These are phyloP conservation scores for Leptura quadrifasciata DNA, from an alignment of 2,888 invertebrate genomes.

Conservation along the genomic window DNA sequence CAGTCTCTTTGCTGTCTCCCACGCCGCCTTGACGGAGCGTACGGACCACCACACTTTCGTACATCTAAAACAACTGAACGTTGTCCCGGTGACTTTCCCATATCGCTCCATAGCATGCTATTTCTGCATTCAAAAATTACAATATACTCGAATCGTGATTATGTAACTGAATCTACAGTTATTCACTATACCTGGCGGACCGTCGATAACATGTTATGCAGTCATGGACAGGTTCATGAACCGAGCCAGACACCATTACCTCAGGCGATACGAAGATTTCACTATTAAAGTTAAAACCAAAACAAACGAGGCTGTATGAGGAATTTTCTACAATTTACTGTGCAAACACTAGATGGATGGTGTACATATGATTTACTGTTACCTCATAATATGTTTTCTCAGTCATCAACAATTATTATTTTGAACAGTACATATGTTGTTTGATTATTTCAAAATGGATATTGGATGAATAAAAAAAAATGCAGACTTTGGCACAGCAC, in stretches of 20 bases:
- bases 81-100: conserved; percentile 56
- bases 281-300: conserved; percentile 28
- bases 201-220: conserved; percentile 57
- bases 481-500: too few species aligned
- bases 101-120: conserved; percentile 44
- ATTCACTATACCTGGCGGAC: conserved; percentile 58
- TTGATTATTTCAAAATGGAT: background rate
- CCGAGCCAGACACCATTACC: conserved; percentile 37
- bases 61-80: conserved; percentile 34
- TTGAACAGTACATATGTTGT: background rate
- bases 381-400: background rate
- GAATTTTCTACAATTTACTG: conserved; percentile 24
- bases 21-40: conserved; percentile 60
- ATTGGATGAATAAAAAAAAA: background rate
- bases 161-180: conserved; percentile 70
- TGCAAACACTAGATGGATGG: conserved; percentile 13
- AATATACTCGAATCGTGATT: conserved; percentile 67
- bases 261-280: conserved; percentile 30
- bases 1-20: conserved; percentile 64
- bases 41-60: conserved; percentile 49
- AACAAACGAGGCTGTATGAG: conserved; percentile 15
- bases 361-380: conserved; percentile 31
- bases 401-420: background rate
- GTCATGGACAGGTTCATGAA: conserved; percentile 40
- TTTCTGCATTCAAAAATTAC: conserved; percentile 56